Evolutionary conservation across 2,888 invertebrate species (phyloP), one percentile per base, ranked within the genome.

Genomic region (Dorcus hopei): DNA sequence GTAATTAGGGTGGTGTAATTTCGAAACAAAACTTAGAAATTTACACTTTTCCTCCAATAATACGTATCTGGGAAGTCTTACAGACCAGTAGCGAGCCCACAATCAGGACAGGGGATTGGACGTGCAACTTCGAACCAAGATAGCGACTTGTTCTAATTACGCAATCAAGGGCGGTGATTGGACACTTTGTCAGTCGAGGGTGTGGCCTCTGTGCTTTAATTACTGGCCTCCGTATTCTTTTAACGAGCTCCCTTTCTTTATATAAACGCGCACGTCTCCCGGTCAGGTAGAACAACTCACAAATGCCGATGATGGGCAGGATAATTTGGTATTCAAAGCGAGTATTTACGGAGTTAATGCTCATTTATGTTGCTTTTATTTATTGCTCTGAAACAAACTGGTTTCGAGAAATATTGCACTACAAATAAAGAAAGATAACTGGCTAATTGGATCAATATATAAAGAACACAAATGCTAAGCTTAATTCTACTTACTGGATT

Each of bases 71-170:
- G 58, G 59, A 43, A 50, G 54, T 43, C 55, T 54, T 67, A 63
- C 61, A 71, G 70, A 71, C 72, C 73, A 71, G 72, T 73, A 71
- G 72, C 71, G 66, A 58, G 67, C 64, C 63, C 61, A 68, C 71
- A 74, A 74, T 74, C 72, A 73, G 69, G 68, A 60, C 52, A 56
- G 60, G 64, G 65, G 70, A 75, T 75, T 75, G 76, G 76, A 65
- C 68, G 69, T 61, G 54, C 64, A 58, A 65, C 69, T 67, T 65
- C 68, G 69, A 68, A 65, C 71, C 70, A 63, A 70, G 72, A 70
- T 69, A 70, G 69, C 67, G 74, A 71, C 72, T 75, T 75, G 77
- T 77, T 77, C 76, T 77, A 77, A 78, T 78, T 78, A 78, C 74
- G 72, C 74, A 77, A 78, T 78, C 78, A 78, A 78, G 71, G 64